A percentile compares a stretch with the other conserved stretches of the same genome.
These are phyloP conservation scores for Paramormyrops kingsleyae DNA, from an alignment of 2,113 vertebrate species.

Conservation along the genomic window DNA sequence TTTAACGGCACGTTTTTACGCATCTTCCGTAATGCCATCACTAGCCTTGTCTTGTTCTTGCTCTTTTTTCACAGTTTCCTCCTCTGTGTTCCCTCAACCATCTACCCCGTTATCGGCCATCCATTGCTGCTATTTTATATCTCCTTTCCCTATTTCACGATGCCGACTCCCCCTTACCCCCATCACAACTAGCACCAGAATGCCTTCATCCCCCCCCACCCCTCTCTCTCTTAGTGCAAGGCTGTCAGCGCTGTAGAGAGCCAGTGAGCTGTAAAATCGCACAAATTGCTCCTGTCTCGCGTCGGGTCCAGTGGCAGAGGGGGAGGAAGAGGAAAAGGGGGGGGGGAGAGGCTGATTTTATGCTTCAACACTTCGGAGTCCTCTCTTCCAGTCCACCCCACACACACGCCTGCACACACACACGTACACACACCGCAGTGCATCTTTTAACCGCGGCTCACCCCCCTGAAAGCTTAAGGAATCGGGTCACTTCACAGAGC, in stretches of 20 bases:
- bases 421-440: constrained; percentile 28
- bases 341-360: constrained; percentile 54
- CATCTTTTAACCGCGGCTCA: background rate
- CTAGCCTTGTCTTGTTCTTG: background rate
- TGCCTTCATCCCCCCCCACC: background rate
- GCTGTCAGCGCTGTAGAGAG: constrained; percentile 66
- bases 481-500: constrained; percentile 60
- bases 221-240: constrained; percentile 37
- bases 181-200: background rate
- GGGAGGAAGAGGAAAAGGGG: constrained; percentile 39
- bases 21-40: background rate
- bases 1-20: background rate
- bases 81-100: background rate
- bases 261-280: constrained; percentile 69
- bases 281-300: constrained; percentile 69
- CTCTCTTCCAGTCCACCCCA: constrained; percentile 34
- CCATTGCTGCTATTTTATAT: background rate
- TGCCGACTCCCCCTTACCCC: background rate
- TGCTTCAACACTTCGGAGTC: constrained; percentile 69
- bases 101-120: constrained; percentile 12
- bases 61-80: background rate
- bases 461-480: constrained; percentile 57
- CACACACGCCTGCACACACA: constrained; percentile 43
- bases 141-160: background rate
- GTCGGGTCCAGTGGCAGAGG: constrained; percentile 51